These are phyloP conservation scores for Gyps fulvus DNA, from an alignment of 2,113 vertebrate genomes.

Conservation along the genomic window DNA sequence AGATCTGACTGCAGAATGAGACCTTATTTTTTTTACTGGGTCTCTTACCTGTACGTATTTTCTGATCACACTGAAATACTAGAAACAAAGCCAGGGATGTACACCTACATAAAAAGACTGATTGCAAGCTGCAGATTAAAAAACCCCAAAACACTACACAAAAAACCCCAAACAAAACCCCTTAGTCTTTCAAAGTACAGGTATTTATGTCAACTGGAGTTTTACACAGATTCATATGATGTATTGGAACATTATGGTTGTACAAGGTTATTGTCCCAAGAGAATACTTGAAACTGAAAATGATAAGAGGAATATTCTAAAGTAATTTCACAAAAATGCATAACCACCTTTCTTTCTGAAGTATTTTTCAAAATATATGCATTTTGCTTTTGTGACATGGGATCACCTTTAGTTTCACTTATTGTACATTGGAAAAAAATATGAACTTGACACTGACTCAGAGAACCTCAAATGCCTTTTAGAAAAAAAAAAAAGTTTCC, in stretches of 20 bases:
- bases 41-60: not conserved
- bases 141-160: not conserved
- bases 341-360: not conserved
- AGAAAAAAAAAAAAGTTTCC: constrained; percentile 6
- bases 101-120: not conserved
- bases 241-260: not conserved
- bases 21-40: not conserved
- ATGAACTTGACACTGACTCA: constrained; percentile 1
- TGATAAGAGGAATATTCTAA: not conserved
- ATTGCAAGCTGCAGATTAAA: not conserved
- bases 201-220: not conserved
- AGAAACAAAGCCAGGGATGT: not conserved
- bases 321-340: not conserved
- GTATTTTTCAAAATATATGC: not conserved
- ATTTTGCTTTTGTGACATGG: not conserved
- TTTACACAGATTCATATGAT: not conserved
- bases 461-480: constrained; percentile 42
- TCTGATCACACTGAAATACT: not conserved
- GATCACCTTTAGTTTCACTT: not conserved
- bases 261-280: not conserved
- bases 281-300: not conserved
- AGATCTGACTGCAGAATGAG: not conserved
- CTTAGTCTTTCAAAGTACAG: not conserved
- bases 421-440: not conserved
- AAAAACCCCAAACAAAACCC: not conserved